Percentiles rank a stretch among this genome's conserved stretches.
Conservation (phyloP, 2,113 vertebrate species). For the Bubo bubo region DNA sequence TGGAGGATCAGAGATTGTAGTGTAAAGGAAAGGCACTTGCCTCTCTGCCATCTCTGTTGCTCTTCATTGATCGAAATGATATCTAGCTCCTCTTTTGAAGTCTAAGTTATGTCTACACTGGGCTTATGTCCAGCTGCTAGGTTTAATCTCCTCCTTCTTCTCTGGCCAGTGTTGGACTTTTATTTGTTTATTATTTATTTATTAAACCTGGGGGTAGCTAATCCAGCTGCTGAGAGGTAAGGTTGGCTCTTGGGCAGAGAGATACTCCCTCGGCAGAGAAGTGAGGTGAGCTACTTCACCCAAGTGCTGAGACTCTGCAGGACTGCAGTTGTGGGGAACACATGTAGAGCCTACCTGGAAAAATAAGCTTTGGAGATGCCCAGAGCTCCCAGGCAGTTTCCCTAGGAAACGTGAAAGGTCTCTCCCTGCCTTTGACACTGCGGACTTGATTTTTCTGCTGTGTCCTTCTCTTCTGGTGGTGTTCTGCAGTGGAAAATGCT, state of each 20-base stretch:
- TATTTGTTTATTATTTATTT: not conserved
- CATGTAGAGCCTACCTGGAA: rapidly evolving
- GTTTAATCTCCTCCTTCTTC: not conserved
- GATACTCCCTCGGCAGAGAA: not conserved
- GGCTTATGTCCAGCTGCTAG: not conserved
- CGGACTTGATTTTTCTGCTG: not conserved
- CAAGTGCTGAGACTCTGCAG: not conserved
- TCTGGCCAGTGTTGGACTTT: not conserved
- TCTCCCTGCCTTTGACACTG: not conserved
- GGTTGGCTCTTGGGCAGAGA: not conserved
- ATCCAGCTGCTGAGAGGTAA: not conserved
- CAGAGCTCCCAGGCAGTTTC: not conserved
- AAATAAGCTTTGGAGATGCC: not conserved
- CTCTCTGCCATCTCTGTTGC: not conserved
- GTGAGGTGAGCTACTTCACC: not conserved
- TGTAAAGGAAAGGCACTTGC: not conserved
- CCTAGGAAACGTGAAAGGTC: rapidly evolving
- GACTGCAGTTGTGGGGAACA: not conserved
- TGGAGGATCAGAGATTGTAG: not conserved
- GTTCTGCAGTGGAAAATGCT: not conserved
- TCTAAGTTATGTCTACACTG: not conserved
- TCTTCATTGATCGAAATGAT: not conserved
- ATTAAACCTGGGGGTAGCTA: not conserved
- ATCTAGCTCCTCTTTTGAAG: not conserved
- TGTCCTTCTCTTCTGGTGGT: not conserved